A percentile compares a stretch with the other conserved stretches of the same genome.
phyloP scores from a whole-genome alignment of 2,797 vertebrate species.

The Acipenser oxyrinchus region DNA sequence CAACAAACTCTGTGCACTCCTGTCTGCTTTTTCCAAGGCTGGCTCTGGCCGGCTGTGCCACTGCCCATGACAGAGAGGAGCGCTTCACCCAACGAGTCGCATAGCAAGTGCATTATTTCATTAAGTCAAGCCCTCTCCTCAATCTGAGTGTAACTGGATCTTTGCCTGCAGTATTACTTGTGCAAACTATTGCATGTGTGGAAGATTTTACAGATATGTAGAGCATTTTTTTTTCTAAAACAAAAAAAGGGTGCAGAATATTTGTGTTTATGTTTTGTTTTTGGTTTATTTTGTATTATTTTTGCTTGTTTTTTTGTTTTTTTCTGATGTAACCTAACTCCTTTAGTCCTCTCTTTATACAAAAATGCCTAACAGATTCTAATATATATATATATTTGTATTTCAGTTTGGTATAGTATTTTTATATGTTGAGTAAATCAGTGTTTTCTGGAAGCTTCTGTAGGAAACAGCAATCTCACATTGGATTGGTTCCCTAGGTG shows the following conservation, averaged over 20 bases:
- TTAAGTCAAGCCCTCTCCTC: slow-evolving; percentile 29
- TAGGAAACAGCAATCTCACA: slow-evolving; percentile 47
- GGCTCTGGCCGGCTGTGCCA: slow-evolving; percentile 20
- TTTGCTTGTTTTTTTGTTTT: slow-evolving; percentile 38
- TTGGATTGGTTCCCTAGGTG: slow-evolving; percentile 45
- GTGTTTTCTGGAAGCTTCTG: slow-evolving; percentile 57
- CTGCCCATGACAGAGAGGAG: slow-evolving; percentile 22
- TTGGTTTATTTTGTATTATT: slow-evolving; percentile 8
- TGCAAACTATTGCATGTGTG: slow-evolving; percentile 63
- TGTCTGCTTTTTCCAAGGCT: slow-evolving; percentile 12
- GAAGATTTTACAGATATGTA: slow-evolving; percentile 53
- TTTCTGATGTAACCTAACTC: slow-evolving; percentile 74
- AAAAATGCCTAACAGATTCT: slow-evolving; percentile 95
- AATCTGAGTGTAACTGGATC: slow-evolving; percentile 34
- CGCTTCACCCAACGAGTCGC: slow-evolving; percentile 45
- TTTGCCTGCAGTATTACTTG: slow-evolving; percentile 64
- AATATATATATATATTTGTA: slow-evolving; percentile 90
- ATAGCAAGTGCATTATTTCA: slow-evolving; percentile 42
- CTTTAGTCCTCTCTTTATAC: slow-evolving; percentile 83
- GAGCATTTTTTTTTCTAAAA: slow-evolving; percentile 39
- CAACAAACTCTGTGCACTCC: neutral
- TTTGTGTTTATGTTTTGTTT: slow-evolving; percentile 34
- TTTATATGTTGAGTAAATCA: slow-evolving; percentile 92
- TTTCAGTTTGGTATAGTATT: slow-evolving; percentile 98
- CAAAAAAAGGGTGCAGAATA: slow-evolving; percentile 40